Conservation (phyloP, 2,888 invertebrate genomes). For the Gortyna flavago region DNA sequence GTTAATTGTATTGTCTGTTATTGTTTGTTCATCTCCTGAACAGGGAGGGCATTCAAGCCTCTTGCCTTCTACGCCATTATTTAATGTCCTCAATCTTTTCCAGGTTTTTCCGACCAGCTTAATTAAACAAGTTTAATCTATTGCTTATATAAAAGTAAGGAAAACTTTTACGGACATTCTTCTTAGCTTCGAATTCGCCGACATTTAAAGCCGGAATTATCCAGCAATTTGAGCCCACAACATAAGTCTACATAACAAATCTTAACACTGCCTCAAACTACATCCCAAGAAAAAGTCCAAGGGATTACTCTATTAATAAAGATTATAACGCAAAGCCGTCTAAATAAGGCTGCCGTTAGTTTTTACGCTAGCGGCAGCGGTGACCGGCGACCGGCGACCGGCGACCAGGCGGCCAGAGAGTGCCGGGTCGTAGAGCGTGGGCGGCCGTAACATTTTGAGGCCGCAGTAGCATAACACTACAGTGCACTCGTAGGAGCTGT, state of each 20-base stretch:
- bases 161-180: conserved; percentile 25
- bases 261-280: conserved; percentile 43
- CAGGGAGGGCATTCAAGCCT: not conserved
- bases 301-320: conserved; percentile 61
- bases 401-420: not conserved
- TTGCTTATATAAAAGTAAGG: conserved; percentile 39
- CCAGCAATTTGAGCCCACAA: conserved; percentile 31
- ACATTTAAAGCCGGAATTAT: conserved; percentile 37
- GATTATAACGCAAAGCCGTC: conserved; percentile 55
- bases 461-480: conserved; percentile 50
- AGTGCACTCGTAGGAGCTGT: conserved; percentile 51
- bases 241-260: conserved; percentile 38
- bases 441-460: conserved; percentile 43
- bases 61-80: not conserved
- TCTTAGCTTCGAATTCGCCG: conserved; percentile 31
- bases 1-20: not conserved
- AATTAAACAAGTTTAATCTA: conserved; percentile 49
- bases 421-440: conserved; percentile 34
- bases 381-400: not conserved
- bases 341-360: conserved; percentile 46
- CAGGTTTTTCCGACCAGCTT: conserved; percentile 28
- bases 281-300: conserved; percentile 49
- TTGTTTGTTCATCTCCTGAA: not conserved
- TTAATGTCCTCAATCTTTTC: conserved; percentile 27
- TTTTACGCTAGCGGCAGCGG: conserved; percentile 21